These are phyloP conservation scores for Apamea crenata DNA, from an alignment of 2,888 invertebrate genomes.

Conservation along the genomic window DNA sequence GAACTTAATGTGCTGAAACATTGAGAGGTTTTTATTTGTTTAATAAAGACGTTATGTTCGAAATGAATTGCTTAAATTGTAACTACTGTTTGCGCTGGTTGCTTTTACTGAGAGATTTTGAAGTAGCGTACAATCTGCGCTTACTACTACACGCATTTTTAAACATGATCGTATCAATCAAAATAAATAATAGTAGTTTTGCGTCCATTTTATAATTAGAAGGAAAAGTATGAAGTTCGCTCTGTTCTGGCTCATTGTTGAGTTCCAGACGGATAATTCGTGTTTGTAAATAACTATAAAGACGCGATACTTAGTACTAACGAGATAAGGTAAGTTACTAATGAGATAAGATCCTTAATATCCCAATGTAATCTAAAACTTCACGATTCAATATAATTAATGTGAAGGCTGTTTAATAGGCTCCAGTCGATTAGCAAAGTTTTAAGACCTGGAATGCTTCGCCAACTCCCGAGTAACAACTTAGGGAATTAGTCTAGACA, in stretches of 20 bases:
- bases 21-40: constrained; percentile 38
- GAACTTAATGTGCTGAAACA: constrained; percentile 73
- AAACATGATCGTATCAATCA: background rate
- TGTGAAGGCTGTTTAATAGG: constrained; percentile 40
- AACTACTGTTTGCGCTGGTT: constrained; percentile 28
- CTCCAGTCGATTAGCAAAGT: constrained; percentile 47
- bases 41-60: constrained; percentile 44
- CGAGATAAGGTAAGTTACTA: constrained; percentile 20
- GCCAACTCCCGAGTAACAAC: constrained; percentile 35
- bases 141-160: constrained; percentile 18
- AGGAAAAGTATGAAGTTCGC: background rate
- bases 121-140: background rate
- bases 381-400: constrained; percentile 21
- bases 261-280: background rate
- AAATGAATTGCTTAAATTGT: constrained; percentile 39
- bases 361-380: constrained; percentile 23
- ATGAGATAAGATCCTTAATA: constrained; percentile 1
- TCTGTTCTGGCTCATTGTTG: background rate
- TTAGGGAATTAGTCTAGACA: constrained; percentile 64
- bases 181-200: constrained; percentile 19
- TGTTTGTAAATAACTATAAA: constrained; percentile 17
- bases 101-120: constrained; percentile 10
- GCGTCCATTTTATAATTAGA: background rate
- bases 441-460: constrained; percentile 49
- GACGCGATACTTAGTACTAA: background rate